These are phyloP conservation scores for Microtus agrestis DNA, from an alignment of 2,797 vertebrate species.

Conservation along the genomic window DNA sequence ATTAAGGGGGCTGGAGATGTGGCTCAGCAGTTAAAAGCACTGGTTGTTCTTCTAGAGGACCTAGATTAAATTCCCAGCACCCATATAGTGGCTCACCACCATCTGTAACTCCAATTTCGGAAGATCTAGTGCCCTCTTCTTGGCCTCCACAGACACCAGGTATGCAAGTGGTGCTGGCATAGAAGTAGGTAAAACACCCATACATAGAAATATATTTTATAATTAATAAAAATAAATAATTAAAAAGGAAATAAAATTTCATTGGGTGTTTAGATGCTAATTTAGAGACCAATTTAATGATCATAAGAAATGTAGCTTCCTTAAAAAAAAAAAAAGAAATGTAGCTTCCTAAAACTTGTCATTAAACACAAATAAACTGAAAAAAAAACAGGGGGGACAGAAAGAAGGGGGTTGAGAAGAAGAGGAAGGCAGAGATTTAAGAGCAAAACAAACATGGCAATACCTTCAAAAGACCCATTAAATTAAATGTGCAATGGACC, in stretches of 20 bases:
- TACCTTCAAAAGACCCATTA: neutral
- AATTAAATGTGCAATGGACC: neutral
- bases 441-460: constrained; percentile 41
- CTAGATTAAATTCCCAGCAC: neutral
- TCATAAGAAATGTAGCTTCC: constrained; percentile 48
- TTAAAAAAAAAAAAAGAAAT: too few species aligned
- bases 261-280: neutral
- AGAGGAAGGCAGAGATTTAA: neutral
- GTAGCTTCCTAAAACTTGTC: constrained; percentile 50
- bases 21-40: neutral
- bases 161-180: neutral
- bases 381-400: neutral
- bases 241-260: neutral
- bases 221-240: neutral
- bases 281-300: constrained; percentile 11
- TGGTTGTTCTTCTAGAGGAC: neutral
- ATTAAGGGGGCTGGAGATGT: neutral
- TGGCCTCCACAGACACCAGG: neutral
- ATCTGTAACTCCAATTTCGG: neutral
- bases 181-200: neutral
- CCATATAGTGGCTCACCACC: neutral
- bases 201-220: neutral
- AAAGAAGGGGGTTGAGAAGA: neutral
- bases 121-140: neutral
- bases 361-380: constrained; percentile 42